These are phyloP conservation scores for Netelia fuscicornis DNA, from an alignment of 2,888 invertebrate genomes.

Conservation along the genomic window DNA sequence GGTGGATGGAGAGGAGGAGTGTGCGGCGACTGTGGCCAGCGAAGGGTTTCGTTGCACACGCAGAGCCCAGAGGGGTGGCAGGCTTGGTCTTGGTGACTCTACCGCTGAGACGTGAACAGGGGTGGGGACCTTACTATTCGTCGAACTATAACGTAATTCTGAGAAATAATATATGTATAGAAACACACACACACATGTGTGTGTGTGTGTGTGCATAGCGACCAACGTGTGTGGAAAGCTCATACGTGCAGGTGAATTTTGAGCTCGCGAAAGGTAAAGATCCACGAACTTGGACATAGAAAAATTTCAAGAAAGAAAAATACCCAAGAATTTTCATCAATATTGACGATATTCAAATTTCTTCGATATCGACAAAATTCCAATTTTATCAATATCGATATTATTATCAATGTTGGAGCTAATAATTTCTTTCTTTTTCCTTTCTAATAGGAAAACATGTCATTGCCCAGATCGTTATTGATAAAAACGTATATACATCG, in stretches of 20 bases:
- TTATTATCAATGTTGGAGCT: background rate
- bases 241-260: constrained; percentile 49
- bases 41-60: constrained; percentile 56
- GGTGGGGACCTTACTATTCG: background rate
- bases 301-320: constrained; percentile 11
- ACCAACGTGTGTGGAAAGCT: background rate
- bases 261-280: constrained; percentile 33
- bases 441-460: no score
- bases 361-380: background rate
- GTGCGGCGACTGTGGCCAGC: constrained; percentile 49
- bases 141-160: constrained; percentile 44
- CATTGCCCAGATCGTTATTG: no score
- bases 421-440: background rate
- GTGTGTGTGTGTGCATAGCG: background rate
- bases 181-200: background rate
- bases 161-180: constrained; percentile 42
- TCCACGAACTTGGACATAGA: constrained; percentile 3
- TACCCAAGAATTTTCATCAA: constrained; percentile 6
- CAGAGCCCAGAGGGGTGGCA: background rate
- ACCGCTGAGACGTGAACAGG: background rate
- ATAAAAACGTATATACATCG: no score
- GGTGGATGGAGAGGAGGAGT: constrained; percentile 17
- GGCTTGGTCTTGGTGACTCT: constrained; percentile 13
- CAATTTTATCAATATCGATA: background rate
- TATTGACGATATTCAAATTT: background rate